A percentile compares a stretch with the other conserved stretches of the same genome.
phyloP scores from a whole-genome alignment of 2,888 invertebrate species.

The Drosophila multiciliata region DNA sequence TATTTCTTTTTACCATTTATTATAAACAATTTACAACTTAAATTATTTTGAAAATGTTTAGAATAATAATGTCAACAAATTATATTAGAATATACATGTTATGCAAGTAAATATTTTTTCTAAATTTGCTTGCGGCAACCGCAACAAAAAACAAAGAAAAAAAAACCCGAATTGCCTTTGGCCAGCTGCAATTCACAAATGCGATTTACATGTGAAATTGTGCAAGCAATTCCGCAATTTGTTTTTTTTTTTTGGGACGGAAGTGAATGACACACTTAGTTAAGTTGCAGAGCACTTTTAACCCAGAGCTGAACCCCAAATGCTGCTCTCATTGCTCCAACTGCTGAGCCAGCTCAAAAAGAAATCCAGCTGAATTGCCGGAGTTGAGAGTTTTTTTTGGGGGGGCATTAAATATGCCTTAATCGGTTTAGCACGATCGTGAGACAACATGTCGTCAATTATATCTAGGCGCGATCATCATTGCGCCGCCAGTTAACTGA shows the following conservation, averaged over 20 bases:
- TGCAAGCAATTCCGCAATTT: conserved; percentile 51
- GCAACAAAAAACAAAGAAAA: conserved; percentile 6
- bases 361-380: conserved; percentile 11
- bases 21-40: not conserved
- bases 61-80: not conserved
- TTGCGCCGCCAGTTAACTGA: conserved; percentile 39
- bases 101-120: not conserved
- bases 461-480: conserved; percentile 80
- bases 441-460: conserved; percentile 84
- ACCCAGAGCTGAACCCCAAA: conserved; percentile 27
- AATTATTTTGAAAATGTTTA: not conserved
- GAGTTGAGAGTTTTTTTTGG: conserved; percentile 2
- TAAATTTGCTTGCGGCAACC: not conserved
- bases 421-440: conserved; percentile 83
- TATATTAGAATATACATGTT: not conserved
- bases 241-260: conserved; percentile 24
- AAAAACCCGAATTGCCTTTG: conserved; percentile 21
- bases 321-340: conserved; percentile 1
- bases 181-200: conserved; percentile 53
- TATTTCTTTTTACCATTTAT: too few relatives aligned
- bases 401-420: conserved; percentile 73
- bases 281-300: conserved; percentile 26
- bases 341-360: conserved; percentile 8
- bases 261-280: conserved; percentile 60
- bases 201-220: conserved; percentile 58